Conservation (phyloP, 1,140 invertebrate genomes). For the Drosophila simulans region DNA sequence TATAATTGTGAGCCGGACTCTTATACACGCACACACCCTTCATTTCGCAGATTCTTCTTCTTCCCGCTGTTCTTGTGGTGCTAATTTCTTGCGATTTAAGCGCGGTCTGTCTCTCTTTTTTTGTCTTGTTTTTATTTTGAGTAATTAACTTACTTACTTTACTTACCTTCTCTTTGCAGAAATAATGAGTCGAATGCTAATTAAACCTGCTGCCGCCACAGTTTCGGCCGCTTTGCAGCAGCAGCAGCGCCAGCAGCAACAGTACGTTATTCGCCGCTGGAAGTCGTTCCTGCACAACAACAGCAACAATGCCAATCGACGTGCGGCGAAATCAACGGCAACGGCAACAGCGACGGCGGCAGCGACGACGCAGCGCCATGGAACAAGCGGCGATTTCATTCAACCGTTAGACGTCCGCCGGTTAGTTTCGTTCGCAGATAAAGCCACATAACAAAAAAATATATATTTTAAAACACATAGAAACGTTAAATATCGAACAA, state of each 20-base stretch:
- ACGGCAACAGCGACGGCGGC: slow-evolving; percentile 23
- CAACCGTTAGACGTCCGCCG: slow-evolving; percentile 64
- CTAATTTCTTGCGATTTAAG: not conserved
- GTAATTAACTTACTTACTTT: not conserved
- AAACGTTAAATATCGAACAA: not conserved
- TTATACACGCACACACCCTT: slow-evolving; percentile 17
- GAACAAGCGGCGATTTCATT: slow-evolving; percentile 64
- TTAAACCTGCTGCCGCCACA: slow-evolving; percentile 50
- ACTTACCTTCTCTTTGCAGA: slow-evolving; percentile 3
- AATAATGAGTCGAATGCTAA: slow-evolving; percentile 50
- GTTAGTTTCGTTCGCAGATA: slow-evolving; percentile 38
- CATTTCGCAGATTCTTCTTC: not conserved
- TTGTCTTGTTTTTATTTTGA: too few species aligned
- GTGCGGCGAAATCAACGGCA: slow-evolving; percentile 41
- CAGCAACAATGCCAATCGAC: slow-evolving; percentile 25
- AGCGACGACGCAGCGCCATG: slow-evolving; percentile 52
- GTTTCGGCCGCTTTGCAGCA: slow-evolving; percentile 32
- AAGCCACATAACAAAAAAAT: too few species aligned
- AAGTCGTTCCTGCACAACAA: slow-evolving; percentile 62
- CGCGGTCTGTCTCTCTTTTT: not conserved
- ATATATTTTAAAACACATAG: not conserved
- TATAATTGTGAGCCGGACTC: slow-evolving; percentile 3
- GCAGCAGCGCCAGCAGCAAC: slow-evolving; percentile 47
- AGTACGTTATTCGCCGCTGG: slow-evolving; percentile 68
- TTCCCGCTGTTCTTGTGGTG: not conserved